A percentile compares a stretch with the other conserved stretches of the same genome.
phyloP scores from a whole-genome alignment of 2,888 invertebrate genomes.

The Pyrrhia umbra region DNA sequence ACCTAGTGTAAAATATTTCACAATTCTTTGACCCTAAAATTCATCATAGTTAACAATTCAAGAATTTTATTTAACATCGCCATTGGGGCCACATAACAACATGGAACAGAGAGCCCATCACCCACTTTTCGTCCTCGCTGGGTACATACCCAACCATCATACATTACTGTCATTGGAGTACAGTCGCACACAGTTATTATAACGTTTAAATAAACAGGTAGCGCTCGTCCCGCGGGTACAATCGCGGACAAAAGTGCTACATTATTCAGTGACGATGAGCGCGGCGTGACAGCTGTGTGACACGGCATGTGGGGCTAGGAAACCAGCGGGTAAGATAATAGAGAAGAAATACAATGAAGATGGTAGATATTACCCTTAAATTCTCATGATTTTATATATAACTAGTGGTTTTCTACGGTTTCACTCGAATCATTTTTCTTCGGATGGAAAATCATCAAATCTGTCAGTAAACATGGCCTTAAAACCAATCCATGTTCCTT shows the following conservation, averaged over 20 bases:
- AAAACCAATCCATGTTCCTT: too few relatives aligned
- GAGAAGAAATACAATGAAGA: neutral
- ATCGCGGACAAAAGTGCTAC: constrained; percentile 58
- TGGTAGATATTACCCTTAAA: neutral
- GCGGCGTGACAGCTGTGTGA: constrained; percentile 54
- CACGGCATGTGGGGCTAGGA: constrained; percentile 36
- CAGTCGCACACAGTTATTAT: constrained; percentile 49
- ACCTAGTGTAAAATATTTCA: too few relatives aligned
- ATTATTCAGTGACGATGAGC: constrained; percentile 61
- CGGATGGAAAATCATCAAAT: too few relatives aligned
- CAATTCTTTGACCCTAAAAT: too few relatives aligned
- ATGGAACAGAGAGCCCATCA: constrained; percentile 3
- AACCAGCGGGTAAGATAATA: neutral
- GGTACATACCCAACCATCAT: constrained; percentile 27
- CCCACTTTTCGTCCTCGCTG: constrained; percentile 34
- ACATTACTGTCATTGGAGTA: constrained; percentile 32
- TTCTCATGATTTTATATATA: too few relatives aligned
- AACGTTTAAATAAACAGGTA: constrained; percentile 56
- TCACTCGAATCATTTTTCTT: too few relatives aligned
- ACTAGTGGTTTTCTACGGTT: too few relatives aligned
- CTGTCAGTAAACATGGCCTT: too few relatives aligned
- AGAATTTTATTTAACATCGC: neutral
- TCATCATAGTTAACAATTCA: neutral
- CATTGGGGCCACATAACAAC: neutral
- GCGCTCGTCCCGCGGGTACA: constrained; percentile 47